Conservation (phyloP, 2,888 invertebrate species). For the Aleiodes testaceus region DNA sequence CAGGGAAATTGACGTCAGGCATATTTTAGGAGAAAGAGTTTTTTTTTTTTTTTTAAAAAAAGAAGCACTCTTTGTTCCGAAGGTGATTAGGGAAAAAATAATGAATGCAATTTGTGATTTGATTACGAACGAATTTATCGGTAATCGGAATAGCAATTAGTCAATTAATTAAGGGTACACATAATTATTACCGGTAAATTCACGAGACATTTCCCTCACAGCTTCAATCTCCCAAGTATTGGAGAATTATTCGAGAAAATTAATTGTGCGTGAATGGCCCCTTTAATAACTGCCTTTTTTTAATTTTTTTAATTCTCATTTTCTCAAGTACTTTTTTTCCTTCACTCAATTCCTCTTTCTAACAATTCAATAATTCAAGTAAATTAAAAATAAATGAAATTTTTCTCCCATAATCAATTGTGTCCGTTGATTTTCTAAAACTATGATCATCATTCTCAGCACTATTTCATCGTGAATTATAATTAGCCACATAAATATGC, state of each 20-base stretch:
- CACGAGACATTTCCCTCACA: conserved; percentile 7
- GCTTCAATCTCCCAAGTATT: conserved; percentile 35
- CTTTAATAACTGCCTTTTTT: conserved; percentile 22
- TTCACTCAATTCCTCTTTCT: too few species aligned
- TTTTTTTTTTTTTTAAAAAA: conserved; percentile 30
- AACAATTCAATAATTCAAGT: too few species aligned
- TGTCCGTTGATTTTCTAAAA: conserved; percentile 50
- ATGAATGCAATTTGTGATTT: conserved; percentile 27
- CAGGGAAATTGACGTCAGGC: conserved; percentile 15
- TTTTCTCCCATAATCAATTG: not conserved
- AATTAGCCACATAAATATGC: conserved; percentile 72
- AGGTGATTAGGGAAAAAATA: conserved; percentile 33
- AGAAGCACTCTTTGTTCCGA: not conserved
- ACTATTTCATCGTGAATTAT: conserved; percentile 71
- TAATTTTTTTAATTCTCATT: conserved; percentile 31
- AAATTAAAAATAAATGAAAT: not conserved
- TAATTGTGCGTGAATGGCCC: conserved; percentile 71
- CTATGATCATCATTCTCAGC: conserved; percentile 62
- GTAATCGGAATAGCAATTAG: conserved; percentile 69
- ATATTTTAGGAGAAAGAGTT: not conserved
- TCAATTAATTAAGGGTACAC: conserved; percentile 71
- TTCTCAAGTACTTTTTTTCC: conserved; percentile 15
- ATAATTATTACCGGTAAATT: conserved; percentile 63
- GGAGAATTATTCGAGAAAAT: conserved; percentile 69
- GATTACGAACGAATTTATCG: conserved; percentile 11